Evolutionary conservation across 2,797 vertebrate species (phyloP).

Genomic region (Myoxocephalus aenaeus): DNA sequence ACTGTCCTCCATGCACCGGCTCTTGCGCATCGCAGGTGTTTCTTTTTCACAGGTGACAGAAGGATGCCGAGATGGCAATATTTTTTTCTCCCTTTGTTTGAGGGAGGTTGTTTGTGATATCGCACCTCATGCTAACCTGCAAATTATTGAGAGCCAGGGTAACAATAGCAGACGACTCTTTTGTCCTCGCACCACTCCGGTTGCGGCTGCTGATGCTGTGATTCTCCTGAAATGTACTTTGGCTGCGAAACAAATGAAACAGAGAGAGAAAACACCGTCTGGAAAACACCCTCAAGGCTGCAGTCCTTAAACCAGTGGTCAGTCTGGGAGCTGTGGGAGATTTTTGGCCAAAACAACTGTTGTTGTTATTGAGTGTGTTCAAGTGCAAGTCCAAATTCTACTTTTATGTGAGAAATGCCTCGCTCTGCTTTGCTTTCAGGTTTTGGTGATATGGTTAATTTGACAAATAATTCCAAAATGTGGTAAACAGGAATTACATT

Average conservation of each 20-base stretch:
- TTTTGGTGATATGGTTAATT: background rate
- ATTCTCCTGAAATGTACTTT: slow-evolving; percentile 69
- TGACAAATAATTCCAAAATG: background rate
- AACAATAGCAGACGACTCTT: slow-evolving; percentile 76
- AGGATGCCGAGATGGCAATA: slow-evolving; percentile 70
- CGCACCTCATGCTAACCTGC: slow-evolving; percentile 82
- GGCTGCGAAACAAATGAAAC: slow-evolving; percentile 67
- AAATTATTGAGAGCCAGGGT: slow-evolving; percentile 78
- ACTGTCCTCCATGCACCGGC: slow-evolving; percentile 16
- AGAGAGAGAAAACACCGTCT: slow-evolving; percentile 67
- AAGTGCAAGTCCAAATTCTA: background rate
- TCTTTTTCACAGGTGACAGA: slow-evolving; percentile 79
- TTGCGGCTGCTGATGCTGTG: slow-evolving; percentile 71
- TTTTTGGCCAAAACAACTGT: slow-evolving; percentile 55
- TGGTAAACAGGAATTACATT: background rate
- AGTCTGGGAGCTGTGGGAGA: slow-evolving; percentile 61
- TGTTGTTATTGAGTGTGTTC: slow-evolving; percentile 22
- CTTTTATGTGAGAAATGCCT: background rate
- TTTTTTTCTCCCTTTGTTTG: slow-evolving; percentile 47
- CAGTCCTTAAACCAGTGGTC: slow-evolving; percentile 56
- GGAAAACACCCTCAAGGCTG: slow-evolving; percentile 64
- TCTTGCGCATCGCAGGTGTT: slow-evolving; percentile 49
- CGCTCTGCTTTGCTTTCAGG: background rate
- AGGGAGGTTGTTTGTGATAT: slow-evolving; percentile 74
- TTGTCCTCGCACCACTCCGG: slow-evolving; percentile 76